Conservation (phyloP, 2,113 vertebrate genomes). For the Pheucticus melanocephalus region DNA sequence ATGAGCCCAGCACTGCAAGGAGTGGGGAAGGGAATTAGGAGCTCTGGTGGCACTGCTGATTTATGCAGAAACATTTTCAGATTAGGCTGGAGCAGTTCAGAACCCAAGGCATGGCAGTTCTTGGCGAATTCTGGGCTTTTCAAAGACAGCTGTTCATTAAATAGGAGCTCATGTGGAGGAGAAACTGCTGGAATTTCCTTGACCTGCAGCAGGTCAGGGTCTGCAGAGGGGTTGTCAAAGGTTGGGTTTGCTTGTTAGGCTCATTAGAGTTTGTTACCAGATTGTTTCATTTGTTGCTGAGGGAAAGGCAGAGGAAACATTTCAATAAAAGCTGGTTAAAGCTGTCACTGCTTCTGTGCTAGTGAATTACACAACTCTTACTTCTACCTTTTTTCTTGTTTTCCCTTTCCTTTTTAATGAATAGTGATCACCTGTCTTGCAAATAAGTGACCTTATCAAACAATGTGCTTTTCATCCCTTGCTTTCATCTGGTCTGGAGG, state of each 20-base stretch:
- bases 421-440: not conserved
- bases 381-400: not conserved
- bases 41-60: not conserved
- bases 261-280: not conserved
- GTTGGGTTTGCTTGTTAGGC: not conserved
- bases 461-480: not conserved
- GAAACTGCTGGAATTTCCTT: not conserved
- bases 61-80: not conserved
- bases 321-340: not conserved
- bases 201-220: not conserved
- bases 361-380: not conserved
- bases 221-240: not conserved
- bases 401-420: not conserved
- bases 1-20: rapidly evolving
- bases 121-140: not conserved
- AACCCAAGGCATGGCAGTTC: not conserved
- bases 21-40: not conserved
- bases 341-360: not conserved
- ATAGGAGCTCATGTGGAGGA: not conserved
- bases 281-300: not conserved
- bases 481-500: not conserved
- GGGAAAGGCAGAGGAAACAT: not conserved
- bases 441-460: constrained; percentile 24
- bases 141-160: not conserved
- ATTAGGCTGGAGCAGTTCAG: not conserved